phyloP scores from a whole-genome alignment of 2,888 invertebrate species.

The Teleogryllus oceanicus region DNA sequence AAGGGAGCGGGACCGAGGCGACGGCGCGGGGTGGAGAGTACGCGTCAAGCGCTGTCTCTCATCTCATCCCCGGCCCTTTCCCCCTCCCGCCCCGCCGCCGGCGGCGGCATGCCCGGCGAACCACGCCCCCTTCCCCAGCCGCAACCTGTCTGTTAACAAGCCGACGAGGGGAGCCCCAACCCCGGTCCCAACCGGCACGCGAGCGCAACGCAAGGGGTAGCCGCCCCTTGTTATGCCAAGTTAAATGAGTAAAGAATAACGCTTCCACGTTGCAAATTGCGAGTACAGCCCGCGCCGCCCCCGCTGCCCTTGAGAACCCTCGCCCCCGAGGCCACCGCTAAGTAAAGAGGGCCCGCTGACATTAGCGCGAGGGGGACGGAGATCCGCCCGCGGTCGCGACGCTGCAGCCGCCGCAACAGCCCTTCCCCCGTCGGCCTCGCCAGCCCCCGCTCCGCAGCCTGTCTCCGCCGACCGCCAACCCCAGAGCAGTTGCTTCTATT shows the following conservation, averaged over 20 bases:
- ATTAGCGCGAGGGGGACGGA: neutral
- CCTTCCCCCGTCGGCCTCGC: too few species aligned
- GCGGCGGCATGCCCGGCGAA: neutral
- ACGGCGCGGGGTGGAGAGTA: too few species aligned
- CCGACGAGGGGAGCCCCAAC: neutral
- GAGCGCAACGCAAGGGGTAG: neutral
- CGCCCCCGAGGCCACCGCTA: neutral
- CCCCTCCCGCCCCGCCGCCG: neutral
- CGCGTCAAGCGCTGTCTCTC: too few species aligned
- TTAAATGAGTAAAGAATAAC: conserved; percentile 18
- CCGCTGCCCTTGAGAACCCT: neutral
- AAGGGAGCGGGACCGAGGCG: too few species aligned
- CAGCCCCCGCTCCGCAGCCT: too few species aligned
- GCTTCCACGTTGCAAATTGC: conserved; percentile 9
- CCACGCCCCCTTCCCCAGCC: neutral
- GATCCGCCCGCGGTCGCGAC: too few species aligned
- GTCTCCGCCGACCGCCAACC: too few species aligned
- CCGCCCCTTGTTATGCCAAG: conserved; percentile 18
- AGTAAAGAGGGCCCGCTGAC: neutral
- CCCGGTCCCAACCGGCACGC: neutral
- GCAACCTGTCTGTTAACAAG: conserved; percentile 18
- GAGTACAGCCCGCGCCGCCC: neutral
- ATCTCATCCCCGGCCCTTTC: too few species aligned
- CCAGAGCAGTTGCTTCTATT: too few species aligned
- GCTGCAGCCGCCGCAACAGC: too few species aligned